phyloP scores from a whole-genome alignment of 2,113 vertebrate species.

The Stegostoma tigrinum region DNA sequence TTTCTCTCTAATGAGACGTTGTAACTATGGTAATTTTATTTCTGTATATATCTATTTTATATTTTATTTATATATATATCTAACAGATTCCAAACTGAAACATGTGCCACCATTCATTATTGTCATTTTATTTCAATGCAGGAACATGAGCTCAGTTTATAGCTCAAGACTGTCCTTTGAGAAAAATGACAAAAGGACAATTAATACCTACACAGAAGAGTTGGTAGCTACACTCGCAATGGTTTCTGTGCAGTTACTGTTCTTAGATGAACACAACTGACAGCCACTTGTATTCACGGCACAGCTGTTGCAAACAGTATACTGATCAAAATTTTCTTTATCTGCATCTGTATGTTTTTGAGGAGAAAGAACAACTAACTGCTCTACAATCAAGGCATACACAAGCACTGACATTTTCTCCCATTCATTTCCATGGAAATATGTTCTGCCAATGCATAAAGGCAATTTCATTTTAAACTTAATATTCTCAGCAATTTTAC shows the following conservation, averaged over 20 bases:
- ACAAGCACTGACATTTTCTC: not conserved
- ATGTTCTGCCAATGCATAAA: not conserved
- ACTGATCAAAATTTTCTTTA: constrained; percentile 82
- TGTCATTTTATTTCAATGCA: not conserved
- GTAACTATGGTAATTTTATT: no score
- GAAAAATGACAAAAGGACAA: not conserved
- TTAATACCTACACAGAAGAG: not conserved
- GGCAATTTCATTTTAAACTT: not conserved
- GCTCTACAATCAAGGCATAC: not conserved
- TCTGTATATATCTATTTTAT: not conserved
- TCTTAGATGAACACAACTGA: constrained; percentile 83
- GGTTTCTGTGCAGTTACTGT: constrained; percentile 78
- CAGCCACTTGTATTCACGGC: constrained; percentile 88
- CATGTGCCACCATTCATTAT: not conserved
- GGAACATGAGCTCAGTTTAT: not conserved
- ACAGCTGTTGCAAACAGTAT: constrained; percentile 95
- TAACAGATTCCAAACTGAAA: not conserved
- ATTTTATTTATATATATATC: not conserved
- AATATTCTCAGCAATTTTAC: no score
- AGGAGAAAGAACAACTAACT: not conserved
- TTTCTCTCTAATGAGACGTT: no score
- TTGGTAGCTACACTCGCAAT: constrained; percentile 56
- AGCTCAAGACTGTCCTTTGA: not conserved
- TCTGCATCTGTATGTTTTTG: constrained; percentile 60
- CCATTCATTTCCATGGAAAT: not conserved